phyloP scores from a whole-genome alignment of 2,797 vertebrate species.

The Loris lydekkerianus region DNA sequence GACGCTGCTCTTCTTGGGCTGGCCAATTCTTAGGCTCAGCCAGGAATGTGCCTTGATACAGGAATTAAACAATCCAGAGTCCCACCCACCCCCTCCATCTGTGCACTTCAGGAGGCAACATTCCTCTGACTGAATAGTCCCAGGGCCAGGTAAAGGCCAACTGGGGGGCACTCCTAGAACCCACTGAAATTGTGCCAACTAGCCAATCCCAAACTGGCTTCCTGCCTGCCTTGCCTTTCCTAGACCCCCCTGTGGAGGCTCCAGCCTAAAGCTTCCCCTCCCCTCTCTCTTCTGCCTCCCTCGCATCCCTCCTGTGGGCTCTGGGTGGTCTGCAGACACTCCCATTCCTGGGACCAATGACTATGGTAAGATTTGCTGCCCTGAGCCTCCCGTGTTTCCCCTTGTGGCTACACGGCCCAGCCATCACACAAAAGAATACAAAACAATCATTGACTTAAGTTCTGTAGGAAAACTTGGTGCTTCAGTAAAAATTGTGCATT shows the following conservation, averaged over 20 bases:
- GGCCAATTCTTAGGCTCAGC: not conserved
- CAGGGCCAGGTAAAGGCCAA: not conserved
- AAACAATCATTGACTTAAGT: not conserved
- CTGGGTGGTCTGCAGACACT: accelerated
- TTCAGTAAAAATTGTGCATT: not conserved
- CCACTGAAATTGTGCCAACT: not conserved
- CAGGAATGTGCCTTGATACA: not conserved
- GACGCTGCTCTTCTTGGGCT: too few species aligned
- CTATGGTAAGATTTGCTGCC: not conserved
- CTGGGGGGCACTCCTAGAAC: not conserved
- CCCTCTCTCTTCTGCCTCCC: not conserved
- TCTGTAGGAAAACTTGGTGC: not conserved
- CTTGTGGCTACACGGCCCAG: not conserved
- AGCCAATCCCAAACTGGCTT: not conserved
- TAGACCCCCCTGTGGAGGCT: not conserved
- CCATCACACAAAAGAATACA: not conserved
- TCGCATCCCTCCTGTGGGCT: too few species aligned
- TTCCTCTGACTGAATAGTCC: not conserved
- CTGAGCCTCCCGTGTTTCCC: not conserved
- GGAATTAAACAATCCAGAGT: not conserved
- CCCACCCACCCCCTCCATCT: too few species aligned
- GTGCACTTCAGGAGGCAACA: not conserved
- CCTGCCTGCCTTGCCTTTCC: not conserved
- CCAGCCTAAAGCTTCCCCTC: accelerated
- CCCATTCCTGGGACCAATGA: not conserved